phyloP scores from a whole-genome alignment of 2,888 invertebrate species.

The Sarcophaga subvicina region DNA sequence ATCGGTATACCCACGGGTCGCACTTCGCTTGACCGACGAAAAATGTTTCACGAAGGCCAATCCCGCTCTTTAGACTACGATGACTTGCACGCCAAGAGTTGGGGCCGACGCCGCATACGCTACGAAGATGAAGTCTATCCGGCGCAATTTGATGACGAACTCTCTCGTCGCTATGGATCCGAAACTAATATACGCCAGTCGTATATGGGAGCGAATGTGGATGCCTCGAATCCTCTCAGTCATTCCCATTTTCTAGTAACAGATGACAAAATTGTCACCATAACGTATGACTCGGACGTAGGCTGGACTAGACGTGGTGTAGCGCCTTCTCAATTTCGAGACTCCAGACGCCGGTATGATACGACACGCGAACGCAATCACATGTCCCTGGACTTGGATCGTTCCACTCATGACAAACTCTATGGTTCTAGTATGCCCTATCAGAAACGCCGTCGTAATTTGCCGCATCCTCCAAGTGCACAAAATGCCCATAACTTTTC shows the following conservation, averaged over 20 bases:
- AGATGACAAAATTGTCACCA: constrained; percentile 81
- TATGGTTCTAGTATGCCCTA: constrained; percentile 78
- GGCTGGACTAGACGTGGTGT: constrained; percentile 82
- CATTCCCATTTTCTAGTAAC: constrained; percentile 82
- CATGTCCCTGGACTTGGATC: constrained; percentile 79
- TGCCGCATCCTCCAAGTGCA: constrained; percentile 80
- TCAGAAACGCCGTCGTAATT: constrained; percentile 78
- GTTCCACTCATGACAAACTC: constrained; percentile 79
- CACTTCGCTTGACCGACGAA: constrained; percentile 75
- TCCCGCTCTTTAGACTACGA: constrained; percentile 81
- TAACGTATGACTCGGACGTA: constrained; percentile 82
- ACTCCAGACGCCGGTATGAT: constrained; percentile 74
- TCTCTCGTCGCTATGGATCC: constrained; percentile 79
- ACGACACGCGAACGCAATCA: constrained; percentile 75
- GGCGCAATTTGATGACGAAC: constrained; percentile 70
- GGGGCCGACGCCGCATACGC: constrained; percentile 80
- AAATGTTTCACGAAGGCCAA: constrained; percentile 79
- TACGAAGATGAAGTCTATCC: constrained; percentile 80
- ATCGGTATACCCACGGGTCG: constrained; percentile 70
- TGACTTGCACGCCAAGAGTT: constrained; percentile 79
- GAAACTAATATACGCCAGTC: constrained; percentile 81
- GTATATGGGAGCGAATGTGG: constrained; percentile 79
- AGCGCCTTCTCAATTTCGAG: constrained; percentile 78
- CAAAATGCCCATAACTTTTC: constrained; percentile 81
- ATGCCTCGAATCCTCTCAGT: constrained; percentile 79